Evolutionary conservation across 2,888 invertebrate genomes (phyloP), one percentile per base, ranked within the genome.

Genomic region (Cheilosia vernalis): DNA sequence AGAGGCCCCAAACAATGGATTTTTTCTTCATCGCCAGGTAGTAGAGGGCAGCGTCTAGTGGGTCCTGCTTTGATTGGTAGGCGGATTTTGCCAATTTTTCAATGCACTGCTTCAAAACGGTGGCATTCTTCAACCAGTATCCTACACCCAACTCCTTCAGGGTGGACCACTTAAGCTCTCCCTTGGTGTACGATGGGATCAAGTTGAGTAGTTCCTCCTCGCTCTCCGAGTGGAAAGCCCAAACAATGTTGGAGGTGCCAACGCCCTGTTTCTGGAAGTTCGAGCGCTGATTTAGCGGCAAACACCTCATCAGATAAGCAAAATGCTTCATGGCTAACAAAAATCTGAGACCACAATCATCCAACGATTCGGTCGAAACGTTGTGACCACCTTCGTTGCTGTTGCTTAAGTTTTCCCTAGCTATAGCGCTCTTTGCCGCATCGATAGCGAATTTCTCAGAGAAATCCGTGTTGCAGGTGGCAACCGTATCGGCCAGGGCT

Each of bases 181-280:
- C 96, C 91, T 97, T 97, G 0, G 95, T 94, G 88, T 96, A 97
- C 0, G 96, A 96, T 0, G 99, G 99, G 87, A 98, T 96, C 63
- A 98, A 93, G 77, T 96, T 95, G 15, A 99, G 92, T 72, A 99
- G 93, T 91, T 99, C 99, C 89, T 98, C 98, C 91, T 98, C 98
- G 21, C 98, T 97, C 92, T 99, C 99, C 0, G 99, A 99, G 92
- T 99, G 99, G 93, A 98, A 99, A 0, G 99, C 99, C 99, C 99
- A 99, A 3, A 98, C 98, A 21, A 99, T 94, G 92, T 98, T 98
- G 88, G 98, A 96, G 10, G 96, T 96, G 42, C 96, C 96, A 1
- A 97, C 96, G 24, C 98, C 98, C 87, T 96, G 95, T 69, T 96
- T 95, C 89, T 98, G 97, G 87, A 98, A 94, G 72, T 95, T 95